These are phyloP conservation scores for Spisula solida DNA, from an alignment of 2,888 invertebrate genomes.

Conservation along the genomic window DNA sequence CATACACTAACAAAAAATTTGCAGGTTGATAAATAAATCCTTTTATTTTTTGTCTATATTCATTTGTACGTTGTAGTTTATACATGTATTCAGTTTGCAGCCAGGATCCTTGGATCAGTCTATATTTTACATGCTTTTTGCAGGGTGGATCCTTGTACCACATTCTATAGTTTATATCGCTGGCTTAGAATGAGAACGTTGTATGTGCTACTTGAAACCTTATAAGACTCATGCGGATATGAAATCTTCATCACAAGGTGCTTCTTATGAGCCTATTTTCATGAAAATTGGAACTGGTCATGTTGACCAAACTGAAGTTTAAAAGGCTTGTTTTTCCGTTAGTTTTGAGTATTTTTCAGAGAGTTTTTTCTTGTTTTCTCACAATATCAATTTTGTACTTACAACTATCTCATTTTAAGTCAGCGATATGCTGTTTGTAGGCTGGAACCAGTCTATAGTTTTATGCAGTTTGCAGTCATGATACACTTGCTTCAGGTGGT, in stretches of 20 bases:
- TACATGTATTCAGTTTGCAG: not conserved
- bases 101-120: not conserved
- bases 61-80: not conserved
- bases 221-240: too few relatives aligned
- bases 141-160: not conserved
- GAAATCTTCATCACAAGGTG: too few relatives aligned
- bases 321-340: too few relatives aligned
- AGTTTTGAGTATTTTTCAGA: too few relatives aligned
- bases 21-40: not conserved
- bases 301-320: too few relatives aligned
- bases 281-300: too few relatives aligned
- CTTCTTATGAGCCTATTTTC: too few relatives aligned
- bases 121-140: not conserved
- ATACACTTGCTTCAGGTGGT: constrained; percentile 12
- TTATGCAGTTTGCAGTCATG: not conserved
- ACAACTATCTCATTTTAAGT: too few relatives aligned
- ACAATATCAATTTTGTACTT: too few relatives aligned
- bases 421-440: not conserved
- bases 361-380: too few relatives aligned
- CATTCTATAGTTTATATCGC: not conserved
- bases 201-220: too few relatives aligned
- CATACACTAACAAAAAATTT: not conserved
- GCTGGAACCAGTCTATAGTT: not conserved
- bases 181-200: too few relatives aligned
- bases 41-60: not conserved